These are phyloP conservation scores for Oryzias celebensis DNA, from an alignment of 2,113 vertebrate species.

Conservation along the genomic window DNA sequence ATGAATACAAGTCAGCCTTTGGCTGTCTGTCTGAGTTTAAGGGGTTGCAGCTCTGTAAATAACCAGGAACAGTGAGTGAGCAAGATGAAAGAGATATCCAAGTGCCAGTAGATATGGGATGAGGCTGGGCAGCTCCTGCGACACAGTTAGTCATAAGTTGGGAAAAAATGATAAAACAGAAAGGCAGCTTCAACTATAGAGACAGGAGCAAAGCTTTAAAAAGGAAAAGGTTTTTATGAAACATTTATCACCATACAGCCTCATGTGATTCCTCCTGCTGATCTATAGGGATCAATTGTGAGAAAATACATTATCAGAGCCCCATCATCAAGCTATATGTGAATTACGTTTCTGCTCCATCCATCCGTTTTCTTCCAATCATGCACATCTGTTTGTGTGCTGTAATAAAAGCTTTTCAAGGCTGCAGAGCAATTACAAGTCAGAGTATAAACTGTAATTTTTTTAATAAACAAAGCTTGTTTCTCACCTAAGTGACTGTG, in stretches of 20 bases:
- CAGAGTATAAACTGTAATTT: too few relatives aligned
- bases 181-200: conserved; percentile 23
- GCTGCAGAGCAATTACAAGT: too few relatives aligned
- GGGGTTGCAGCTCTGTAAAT: conserved; percentile 63
- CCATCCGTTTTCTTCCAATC: too few relatives aligned
- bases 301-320: not conserved
- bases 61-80: conserved; percentile 54
- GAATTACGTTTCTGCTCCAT: too few relatives aligned
- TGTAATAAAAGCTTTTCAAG: too few relatives aligned
- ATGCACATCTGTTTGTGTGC: too few relatives aligned
- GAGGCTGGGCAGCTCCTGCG: conserved; percentile 40
- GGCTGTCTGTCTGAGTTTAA: conserved; percentile 58
- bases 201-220: conserved; percentile 20
- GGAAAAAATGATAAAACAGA: conserved; percentile 9
- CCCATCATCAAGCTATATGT: not conserved
- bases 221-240: conserved; percentile 21
- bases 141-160: conserved; percentile 41
- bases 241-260: conserved; percentile 19
- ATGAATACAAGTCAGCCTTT: conserved; percentile 67
- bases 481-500: too few relatives aligned
- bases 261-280: conserved; percentile 9
- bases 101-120: conserved; percentile 31
- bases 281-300: not conserved
- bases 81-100: conserved; percentile 51
- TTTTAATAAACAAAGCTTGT: too few relatives aligned